Base-by-base conservation (phyloP, 1,140 invertebrate genomes). In the Caenorhabditis briggsae region DNA sequence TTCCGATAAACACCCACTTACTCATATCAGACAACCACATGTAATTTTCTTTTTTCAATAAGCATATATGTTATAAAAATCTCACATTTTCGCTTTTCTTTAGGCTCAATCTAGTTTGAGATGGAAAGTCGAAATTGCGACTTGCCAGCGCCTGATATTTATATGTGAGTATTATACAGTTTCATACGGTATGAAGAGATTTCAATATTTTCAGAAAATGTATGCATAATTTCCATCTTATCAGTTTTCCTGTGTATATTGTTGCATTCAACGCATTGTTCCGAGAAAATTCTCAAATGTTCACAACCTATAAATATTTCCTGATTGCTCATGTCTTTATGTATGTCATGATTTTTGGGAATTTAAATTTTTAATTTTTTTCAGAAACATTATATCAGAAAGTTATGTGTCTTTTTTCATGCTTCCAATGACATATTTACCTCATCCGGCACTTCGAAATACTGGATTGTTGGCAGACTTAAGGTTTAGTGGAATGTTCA, bases 381-480 rank as follows among this genome's bases (percentile, higher is more conserved):
- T 46, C 18, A 70, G 64, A 70, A 70, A 70, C 16, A 70, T 70
- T 2, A 23, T 23, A 23, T 25, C 64, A 43, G 64, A 70, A 18
- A 43, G 11, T 11, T 70, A 43, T n/a, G 64, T 70, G 7, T 70
- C 64, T 5, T 70, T 70, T 11, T 18, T 70, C 33, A 70, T 70
- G 64, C 64, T 70, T 70, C 64, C 64, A 43, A 46, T 46, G 20
- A 70, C 64, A 18, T 70, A 70, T 46, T 16, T 70, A 6, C 64
- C 64, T 18, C 41, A 43, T 18, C 64, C 64, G 6, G 16, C 43
- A 14, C 43, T 70, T 20, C 64, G 64, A 14, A 43, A 18, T 11
- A 70, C 64, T 70, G 64, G 64, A 18, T 70, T 33, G 33, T 11
- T 70, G 8, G 33, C 33, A 16, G 11, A 70, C 16, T 46, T 23